phyloP scores from a whole-genome alignment of 2,888 invertebrate genomes.

The Ichneumon xanthorius region DNA sequence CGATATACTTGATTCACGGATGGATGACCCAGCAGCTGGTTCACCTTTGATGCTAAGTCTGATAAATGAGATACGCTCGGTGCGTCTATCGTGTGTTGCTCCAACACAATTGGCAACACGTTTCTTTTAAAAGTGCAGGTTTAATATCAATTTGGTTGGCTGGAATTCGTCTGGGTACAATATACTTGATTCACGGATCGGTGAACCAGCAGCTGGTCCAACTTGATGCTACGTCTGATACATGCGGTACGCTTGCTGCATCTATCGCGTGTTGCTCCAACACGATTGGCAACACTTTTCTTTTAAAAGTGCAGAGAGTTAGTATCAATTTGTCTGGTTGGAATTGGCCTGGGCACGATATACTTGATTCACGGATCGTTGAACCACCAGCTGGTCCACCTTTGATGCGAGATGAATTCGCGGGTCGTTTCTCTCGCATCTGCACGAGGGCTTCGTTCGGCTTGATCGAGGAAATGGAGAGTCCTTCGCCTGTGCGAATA shows the following conservation, averaged over 20 bases:
- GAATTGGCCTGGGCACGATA: too few species aligned
- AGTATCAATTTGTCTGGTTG: neutral
- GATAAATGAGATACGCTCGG: neutral
- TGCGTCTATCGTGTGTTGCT: neutral
- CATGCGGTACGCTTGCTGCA: neutral
- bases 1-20: too few species aligned
- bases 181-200: too few species aligned
- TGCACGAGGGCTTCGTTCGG: neutral
- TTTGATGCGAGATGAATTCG: neutral
- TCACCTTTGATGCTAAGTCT: neutral
- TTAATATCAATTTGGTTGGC: neutral
- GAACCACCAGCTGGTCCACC: neutral
- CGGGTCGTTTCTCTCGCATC: neutral
- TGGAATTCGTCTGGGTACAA: neutral
- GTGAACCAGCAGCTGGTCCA: neutral
- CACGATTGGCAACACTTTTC: too few species aligned
- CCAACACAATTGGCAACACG: too few species aligned
- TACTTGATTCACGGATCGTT: too few species aligned
- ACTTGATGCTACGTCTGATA: neutral
- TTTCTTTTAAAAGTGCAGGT: too few species aligned
- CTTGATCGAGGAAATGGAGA: neutral
- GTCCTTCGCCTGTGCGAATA: slow-evolving; percentile 1
- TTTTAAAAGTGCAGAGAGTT: too few species aligned
- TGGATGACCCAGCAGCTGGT: neutral
- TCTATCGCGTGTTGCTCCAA: neutral